Base-by-base conservation (phyloP, 2,797 vertebrate species). In the Chromis chromis region DNA sequence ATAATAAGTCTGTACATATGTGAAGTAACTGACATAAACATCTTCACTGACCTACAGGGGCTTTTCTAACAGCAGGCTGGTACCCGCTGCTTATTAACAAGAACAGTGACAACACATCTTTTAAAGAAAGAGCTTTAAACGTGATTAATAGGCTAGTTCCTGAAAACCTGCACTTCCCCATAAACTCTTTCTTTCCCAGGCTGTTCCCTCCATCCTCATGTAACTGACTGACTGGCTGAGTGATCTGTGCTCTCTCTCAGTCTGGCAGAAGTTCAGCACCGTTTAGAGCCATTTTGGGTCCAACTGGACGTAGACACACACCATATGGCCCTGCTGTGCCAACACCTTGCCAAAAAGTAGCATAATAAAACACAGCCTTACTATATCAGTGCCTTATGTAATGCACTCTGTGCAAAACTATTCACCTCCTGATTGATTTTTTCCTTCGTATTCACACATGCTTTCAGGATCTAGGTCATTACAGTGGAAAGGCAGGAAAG, bases 311-410 rank as follows among this genome's bases (percentile, higher is more conserved):
- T 61, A 86, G 84, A 80, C 79, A 68, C 75, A 42, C 72, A 86
- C 71, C 87, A 85, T 88, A 88, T 84, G 90, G 85, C 33, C 84
- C 81, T 57, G 76, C 89, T 84, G 87, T 36, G 82, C 74, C 64
- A 24, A 74, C 82, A 71, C 74, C 55, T 76, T 78, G 77, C 87
- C 83, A 88, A 73, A 86, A 52, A 70, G 60, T 54, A 56, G 39
- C n/a, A 14, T 62, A 33, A 83, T 79, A 74, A 83, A 81, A 69
- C 66, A 67, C 54, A 49, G n/a, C 36, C 44, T 61, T 60, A 44
- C 42, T 56, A 49, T 52, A 78, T 36, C 36, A 42, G 55, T 13
- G 8, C 11, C 64, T 78, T 62, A 58, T 10, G 3, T 50, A 56
- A 70, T 44, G 48, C 55, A 22, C 52, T 21, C n/a, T 42, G 2